Conservation (phyloP, 37 sponge, comb jelly and placozoan species). For the Hexactinellida sp. region DNA sequence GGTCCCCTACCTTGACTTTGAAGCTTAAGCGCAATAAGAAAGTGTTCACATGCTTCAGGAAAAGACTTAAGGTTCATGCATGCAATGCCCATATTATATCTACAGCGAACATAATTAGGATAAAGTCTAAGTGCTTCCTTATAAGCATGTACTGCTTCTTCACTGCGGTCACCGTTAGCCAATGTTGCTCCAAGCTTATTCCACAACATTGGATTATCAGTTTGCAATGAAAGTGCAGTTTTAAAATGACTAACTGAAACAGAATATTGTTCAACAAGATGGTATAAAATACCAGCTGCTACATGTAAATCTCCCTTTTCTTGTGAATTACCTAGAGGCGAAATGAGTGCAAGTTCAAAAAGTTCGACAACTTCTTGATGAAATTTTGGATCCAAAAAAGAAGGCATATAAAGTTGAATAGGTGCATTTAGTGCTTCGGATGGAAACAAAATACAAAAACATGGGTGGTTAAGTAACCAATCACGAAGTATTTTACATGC, state of each 20-base stretch:
- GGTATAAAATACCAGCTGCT: background rate
- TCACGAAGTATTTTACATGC: conserved; percentile 2
- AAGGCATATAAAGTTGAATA: background rate
- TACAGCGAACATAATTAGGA: conserved; percentile 75
- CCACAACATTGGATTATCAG: conserved; percentile 60
- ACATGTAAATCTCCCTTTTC: background rate
- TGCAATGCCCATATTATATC: conserved; percentile 92
- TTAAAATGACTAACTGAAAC: background rate
- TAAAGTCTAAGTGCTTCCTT: conserved; percentile 53
- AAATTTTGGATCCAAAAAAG: background rate
- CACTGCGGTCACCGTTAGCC: conserved; percentile 66
- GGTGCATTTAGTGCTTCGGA: background rate
- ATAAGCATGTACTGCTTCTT: conserved; percentile 77
- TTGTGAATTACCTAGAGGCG: background rate
- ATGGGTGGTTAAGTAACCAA: background rate
- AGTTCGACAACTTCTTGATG: background rate
- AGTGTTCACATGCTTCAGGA: conserved; percentile 71
- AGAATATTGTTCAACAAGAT: background rate
- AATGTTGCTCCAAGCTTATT: conserved; percentile 91
- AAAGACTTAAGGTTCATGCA: conserved; percentile 85
- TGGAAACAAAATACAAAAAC: background rate
- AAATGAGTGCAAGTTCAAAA: background rate
- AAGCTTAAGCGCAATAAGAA: conserved; percentile 54
- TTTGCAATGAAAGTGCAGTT: background rate
- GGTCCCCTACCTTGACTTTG: conserved; percentile 48